These are phyloP conservation scores for Enteromius anoplus DNA, from an alignment of 2,797 vertebrate species.

Conservation along the genomic window DNA sequence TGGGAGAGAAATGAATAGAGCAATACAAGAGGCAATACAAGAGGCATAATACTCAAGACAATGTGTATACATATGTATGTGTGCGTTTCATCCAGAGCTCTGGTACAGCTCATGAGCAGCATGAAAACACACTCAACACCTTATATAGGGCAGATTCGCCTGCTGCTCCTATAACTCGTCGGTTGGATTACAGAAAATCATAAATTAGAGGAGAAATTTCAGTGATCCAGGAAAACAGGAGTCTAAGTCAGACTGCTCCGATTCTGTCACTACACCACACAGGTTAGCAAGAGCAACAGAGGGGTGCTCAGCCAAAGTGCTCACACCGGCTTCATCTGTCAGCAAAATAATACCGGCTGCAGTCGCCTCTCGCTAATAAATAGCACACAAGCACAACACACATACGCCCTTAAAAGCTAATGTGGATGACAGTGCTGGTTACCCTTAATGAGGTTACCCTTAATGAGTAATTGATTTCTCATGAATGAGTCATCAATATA, in stretches of 20 bases:
- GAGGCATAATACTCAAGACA: neutral
- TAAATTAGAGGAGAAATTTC: constrained; percentile 73
- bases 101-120: constrained; percentile 48
- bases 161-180: constrained; percentile 67
- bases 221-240: constrained; percentile 66
- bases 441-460: constrained; percentile 33
- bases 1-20: neutral
- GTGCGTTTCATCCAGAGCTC: constrained; percentile 44
- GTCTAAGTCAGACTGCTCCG: constrained; percentile 70
- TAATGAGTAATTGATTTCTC: constrained; percentile 44
- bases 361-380: constrained; percentile 12
- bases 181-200: constrained; percentile 63
- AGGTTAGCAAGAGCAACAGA: constrained; percentile 53
- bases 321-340: constrained; percentile 25
- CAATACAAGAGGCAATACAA: neutral
- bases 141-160: constrained; percentile 74
- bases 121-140: constrained; percentile 62
- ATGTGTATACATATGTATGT: constrained; percentile 32
- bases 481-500: constrained; percentile 38
- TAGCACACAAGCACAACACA: constrained; percentile 37
- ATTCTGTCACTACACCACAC: constrained; percentile 70
- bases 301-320: constrained; percentile 56
- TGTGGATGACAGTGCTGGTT: constrained; percentile 27
- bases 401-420: constrained; percentile 35
- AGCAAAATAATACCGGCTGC: neutral